Evolutionary conservation across 23 tunicate species (phyloP).

Genomic region (Halocynthia aurantium): DNA sequence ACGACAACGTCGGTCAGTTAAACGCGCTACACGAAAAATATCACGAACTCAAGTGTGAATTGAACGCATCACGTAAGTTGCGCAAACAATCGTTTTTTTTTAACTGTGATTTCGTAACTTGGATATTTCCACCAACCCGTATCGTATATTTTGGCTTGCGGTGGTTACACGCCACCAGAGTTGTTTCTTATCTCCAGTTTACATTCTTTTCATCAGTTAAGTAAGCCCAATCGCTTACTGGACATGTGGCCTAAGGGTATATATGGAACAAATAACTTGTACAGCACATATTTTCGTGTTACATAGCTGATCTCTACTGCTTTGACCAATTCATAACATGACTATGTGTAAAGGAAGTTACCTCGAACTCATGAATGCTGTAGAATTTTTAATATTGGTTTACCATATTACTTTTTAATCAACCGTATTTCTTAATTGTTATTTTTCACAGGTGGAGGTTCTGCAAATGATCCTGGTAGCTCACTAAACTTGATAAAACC

Average conservation of each 20-base stretch:
- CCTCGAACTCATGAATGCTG: too few relatives aligned
- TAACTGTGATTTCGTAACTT: background rate
- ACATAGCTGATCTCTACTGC: too few relatives aligned
- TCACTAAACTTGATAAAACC: slow-evolving; percentile 53
- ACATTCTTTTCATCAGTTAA: too few relatives aligned
- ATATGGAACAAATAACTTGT: too few relatives aligned
- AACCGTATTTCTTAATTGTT: background rate
- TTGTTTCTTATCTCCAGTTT: too few relatives aligned
- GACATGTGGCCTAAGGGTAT: too few relatives aligned
- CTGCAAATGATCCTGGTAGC: slow-evolving; percentile 31
- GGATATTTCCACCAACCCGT: background rate
- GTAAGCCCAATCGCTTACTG: too few relatives aligned
- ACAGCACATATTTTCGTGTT: too few relatives aligned
- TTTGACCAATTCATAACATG: too few relatives aligned
- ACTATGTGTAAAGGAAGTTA: too few relatives aligned
- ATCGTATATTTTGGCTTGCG: background rate
- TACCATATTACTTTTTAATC: too few relatives aligned
- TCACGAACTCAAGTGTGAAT: slow-evolving; percentile 70
- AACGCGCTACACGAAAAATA: slow-evolving; percentile 76
- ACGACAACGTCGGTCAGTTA: slow-evolving; percentile 70
- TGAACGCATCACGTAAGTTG: slow-evolving; percentile 53
- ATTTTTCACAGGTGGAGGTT: slow-evolving; percentile 50
- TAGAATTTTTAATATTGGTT: too few relatives aligned
- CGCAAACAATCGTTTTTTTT: background rate
- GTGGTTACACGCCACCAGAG: background rate